These are phyloP conservation scores for Drosophila borealis DNA, from an alignment of 2,888 invertebrate species.

Conservation along the genomic window DNA sequence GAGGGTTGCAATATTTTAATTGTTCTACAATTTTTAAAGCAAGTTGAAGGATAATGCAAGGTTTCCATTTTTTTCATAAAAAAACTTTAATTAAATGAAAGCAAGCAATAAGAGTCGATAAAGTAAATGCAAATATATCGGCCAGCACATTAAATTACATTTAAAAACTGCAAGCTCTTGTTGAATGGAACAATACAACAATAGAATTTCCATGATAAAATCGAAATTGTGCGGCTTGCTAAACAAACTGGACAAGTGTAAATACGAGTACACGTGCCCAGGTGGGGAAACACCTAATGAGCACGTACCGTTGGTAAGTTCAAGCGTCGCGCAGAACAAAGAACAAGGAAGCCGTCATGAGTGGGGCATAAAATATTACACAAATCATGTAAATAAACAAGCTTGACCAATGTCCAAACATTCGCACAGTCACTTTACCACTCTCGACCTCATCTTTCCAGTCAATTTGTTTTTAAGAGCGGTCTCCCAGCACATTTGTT, in stretches of 20 bases:
- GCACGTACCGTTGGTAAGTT: slow-evolving; percentile 28
- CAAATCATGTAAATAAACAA: slow-evolving; percentile 57
- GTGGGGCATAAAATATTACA: slow-evolving; percentile 41
- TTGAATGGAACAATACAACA: slow-evolving; percentile 22
- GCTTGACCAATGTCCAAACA: slow-evolving; percentile 56
- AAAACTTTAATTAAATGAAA: not conserved
- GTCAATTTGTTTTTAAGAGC: slow-evolving; percentile 60
- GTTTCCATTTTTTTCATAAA: not conserved
- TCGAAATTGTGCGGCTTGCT: slow-evolving; percentile 27
- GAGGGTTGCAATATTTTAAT: not conserved
- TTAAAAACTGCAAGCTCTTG: not conserved
- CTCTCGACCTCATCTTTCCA: slow-evolving; percentile 58
- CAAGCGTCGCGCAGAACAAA: slow-evolving; percentile 1
- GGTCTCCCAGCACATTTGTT: slow-evolving; percentile 55
- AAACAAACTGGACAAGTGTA: slow-evolving; percentile 1
- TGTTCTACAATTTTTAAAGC: no score
- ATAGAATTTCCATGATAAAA: slow-evolving; percentile 25
- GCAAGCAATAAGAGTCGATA: not conserved
- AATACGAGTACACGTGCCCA: slow-evolving; percentile 12
- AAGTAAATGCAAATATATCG: not conserved
- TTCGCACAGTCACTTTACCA: slow-evolving; percentile 53
- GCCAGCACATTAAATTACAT: not conserved
- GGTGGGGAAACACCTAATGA: slow-evolving; percentile 28
- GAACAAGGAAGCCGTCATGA: not conserved
- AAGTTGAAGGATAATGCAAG: no score